Conservation (phyloP, 2,113 vertebrate species). For the Eurystomus gularis region DNA sequence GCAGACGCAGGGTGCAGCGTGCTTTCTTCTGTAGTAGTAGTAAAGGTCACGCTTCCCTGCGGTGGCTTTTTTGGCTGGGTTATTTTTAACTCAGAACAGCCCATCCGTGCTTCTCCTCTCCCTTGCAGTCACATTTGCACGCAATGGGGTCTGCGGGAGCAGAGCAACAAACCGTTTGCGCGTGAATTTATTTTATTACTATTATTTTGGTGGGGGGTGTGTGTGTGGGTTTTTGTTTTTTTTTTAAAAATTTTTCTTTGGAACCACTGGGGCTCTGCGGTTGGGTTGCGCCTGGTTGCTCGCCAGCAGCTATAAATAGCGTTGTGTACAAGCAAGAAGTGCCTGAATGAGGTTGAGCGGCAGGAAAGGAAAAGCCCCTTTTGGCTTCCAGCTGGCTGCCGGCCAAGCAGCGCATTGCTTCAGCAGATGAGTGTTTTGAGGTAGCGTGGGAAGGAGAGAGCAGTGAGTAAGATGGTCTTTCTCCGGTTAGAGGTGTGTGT, state of each 20-base stretch:
- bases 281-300: slow-evolving; percentile 74
- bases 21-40: slow-evolving; percentile 40
- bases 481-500: slow-evolving; percentile 61
- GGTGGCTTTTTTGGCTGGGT: slow-evolving; percentile 12
- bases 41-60: slow-evolving; percentile 56
- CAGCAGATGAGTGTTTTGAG: slow-evolving; percentile 66
- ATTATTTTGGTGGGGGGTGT: not conserved
- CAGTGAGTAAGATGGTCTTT: slow-evolving; percentile 67
- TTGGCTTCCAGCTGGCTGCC: slow-evolving; percentile 78
- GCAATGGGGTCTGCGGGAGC: not conserved
- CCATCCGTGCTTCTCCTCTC: not conserved
- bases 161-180: accelerated
- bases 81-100: slow-evolving; percentile 39
- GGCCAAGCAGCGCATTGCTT: slow-evolving; percentile 69
- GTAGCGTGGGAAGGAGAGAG: slow-evolving; percentile 74
- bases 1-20: not conserved
- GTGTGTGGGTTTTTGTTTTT: too few species aligned
- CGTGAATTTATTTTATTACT: not conserved
- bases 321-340: slow-evolving; percentile 71
- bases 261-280: slow-evolving; percentile 62
- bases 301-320: slow-evolving; percentile 82
- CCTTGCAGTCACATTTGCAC: not conserved
- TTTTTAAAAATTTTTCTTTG: not conserved
- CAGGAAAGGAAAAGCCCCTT: slow-evolving; percentile 75
- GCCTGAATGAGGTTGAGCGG: slow-evolving; percentile 73